Base-by-base conservation (phyloP, 2,888 invertebrate species). In the Pandemis cinnamomeana region DNA sequence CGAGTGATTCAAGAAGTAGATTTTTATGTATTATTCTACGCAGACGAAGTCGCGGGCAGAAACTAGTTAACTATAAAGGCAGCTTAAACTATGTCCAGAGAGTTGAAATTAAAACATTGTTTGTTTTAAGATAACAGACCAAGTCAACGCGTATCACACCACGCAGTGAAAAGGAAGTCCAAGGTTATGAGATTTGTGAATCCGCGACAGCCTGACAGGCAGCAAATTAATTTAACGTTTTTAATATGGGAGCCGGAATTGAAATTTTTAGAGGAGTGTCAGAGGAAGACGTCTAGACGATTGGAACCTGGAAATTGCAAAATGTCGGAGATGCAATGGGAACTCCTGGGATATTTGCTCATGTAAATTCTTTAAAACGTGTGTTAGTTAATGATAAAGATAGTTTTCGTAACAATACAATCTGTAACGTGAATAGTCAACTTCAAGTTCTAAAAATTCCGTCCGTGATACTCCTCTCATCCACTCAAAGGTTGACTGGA, bases 141-240 rank as follows among this genome's bases (percentile, higher is more conserved):
- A 15, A 5, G 15, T 15, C 15, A n/a, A 53, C 15, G 15, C 53
- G 7, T 53, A 53, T 15, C n/a, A 15, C 53, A 15, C 0, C 53
- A 53, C 15, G 15, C 53, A n/a, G 20, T 7, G 15, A 46, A 63
- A 46, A 46, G 63, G 15, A n/a, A 63, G 13, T 27, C 48, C 7
- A 36, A 64, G 48, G 48, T 64, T 64, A 64, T 36, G 36, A 64
- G 67, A 62, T 42, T 10, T 72, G n/a, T 61, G 62, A 67, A 71
- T 72, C 67, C 53, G 53, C 51, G 46, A n/a, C 67, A 67, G 67
- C 44, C 20, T 67, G 72, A 67, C 62, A 62, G 67, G 55, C 44
- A 41, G 27, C 27, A 67, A 67, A 67, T 72, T 46, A 72, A 72
- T 67, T 72, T 72, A 67, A 62, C 51, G 72, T 62, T 72, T 67